These are phyloP conservation scores for Holothuria scabra DNA, from an alignment of 53 echinoderm and acorn worm genomes.

Conservation along the genomic window DNA sequence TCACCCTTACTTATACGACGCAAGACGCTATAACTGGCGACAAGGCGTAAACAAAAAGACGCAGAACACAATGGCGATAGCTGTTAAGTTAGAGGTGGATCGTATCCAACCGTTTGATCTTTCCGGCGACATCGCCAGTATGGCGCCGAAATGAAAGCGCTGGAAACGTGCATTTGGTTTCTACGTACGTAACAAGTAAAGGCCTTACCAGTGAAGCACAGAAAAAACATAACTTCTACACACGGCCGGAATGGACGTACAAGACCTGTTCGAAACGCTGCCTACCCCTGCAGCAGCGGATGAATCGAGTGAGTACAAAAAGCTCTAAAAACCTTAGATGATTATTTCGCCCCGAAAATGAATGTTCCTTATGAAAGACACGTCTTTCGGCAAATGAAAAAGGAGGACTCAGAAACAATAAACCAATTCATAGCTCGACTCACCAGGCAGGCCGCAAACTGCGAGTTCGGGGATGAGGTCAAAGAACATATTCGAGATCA, in stretches of 20 bases:
- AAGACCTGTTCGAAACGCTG: background rate
- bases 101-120: background rate
- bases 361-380: no score
- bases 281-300: no score
- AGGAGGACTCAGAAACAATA: background rate
- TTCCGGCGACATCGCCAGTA: background rate
- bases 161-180: conserved; percentile 20
- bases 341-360: no score
- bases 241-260: background rate
- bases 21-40: no score
- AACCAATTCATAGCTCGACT: background rate
- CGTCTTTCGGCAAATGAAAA: no score
- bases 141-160: conserved; percentile 20
- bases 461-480: conserved; percentile 46
- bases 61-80: no score
- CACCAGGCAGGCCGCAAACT: conserved; percentile 37
- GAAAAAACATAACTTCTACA: no score
- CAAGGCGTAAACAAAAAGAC: no score
- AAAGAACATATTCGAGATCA: conserved; percentile 64
- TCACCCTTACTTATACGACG: no score
- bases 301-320: no score
- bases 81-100: background rate
- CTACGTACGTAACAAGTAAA: conserved; percentile 16
- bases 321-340: no score
- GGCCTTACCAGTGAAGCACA: background rate